Evolutionary conservation across 1,140 invertebrate genomes (phyloP), one percentile per base, ranked within the genome.

Genomic region (Drosophila tropicalis): DNA sequence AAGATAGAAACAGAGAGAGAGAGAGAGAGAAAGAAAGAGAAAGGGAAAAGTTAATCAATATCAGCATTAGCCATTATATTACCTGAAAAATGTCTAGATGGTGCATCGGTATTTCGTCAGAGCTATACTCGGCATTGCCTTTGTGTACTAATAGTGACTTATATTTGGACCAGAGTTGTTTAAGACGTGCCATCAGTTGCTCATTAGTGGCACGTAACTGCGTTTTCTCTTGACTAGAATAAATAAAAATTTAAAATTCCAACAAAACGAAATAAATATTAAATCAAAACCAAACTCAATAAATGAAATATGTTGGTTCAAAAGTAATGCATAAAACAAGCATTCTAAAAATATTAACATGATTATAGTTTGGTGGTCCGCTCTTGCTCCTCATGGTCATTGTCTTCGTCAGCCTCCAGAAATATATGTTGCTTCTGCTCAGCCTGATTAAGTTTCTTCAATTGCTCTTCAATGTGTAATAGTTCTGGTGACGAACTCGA

Each of bases 121-220:
- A 78, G 67, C 70, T 80, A 3, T 47, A 40, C 70, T 89, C 83
- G 29, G 61, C 51, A 67, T 25, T 70, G 65, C 63, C 66, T 54
- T 62, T 71, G 70, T 67, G 71, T 67, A 66, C 41, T 74, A 73
- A 72, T 66, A 76, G 76, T 70, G 80, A 67, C 60, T 91, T 92
- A 92, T 94, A 94, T 91, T 93, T 93, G 83, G 85, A 92, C 94
- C 94, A 94, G 57, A 94, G 90, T 71, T 93, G 93, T 81, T 92
- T 92, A 17, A 94, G 92, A 80, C 93, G 94, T 89, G 93, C 93
- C 94, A 94, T 94, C 74, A 94, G 92, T 78, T 94, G 93, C 76
- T 92, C 91, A 75, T 94, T 94, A 85, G 93, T 94, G 81, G 92
- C 93, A 90, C 93, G 92, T 82, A 94, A 92, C 83, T 93, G 92